These are phyloP conservation scores for Leucophenga montana DNA, from an alignment of 2,888 invertebrate genomes.

Conservation along the genomic window DNA sequence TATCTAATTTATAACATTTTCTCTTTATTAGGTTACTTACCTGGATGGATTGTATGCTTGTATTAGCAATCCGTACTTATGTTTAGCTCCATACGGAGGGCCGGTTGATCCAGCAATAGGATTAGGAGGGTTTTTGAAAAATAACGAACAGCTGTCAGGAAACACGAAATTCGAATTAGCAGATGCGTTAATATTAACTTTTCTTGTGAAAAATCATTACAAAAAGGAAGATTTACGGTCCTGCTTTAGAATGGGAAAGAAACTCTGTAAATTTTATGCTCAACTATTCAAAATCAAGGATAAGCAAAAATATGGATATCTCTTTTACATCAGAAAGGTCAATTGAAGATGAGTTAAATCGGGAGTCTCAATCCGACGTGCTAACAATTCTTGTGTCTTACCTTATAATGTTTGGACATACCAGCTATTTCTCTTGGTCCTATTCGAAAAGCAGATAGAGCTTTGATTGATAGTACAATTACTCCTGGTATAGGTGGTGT, in stretches of 20 bases:
- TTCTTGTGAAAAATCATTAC: slow-evolving; percentile 91
- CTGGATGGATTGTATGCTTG: slow-evolving; percentile 84
- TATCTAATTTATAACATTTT: slow-evolving; percentile 29
- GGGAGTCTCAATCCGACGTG: slow-evolving; percentile 94
- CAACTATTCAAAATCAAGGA: slow-evolving; percentile 80
- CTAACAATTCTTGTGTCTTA: slow-evolving; percentile 94
- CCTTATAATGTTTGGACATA: slow-evolving; percentile 97
- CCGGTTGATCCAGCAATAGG: slow-evolving; percentile 94
- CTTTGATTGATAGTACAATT: slow-evolving; percentile 94
- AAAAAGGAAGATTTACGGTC: slow-evolving; percentile 81
- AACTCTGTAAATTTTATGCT: slow-evolving; percentile 86
- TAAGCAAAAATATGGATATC: slow-evolving; percentile 84
- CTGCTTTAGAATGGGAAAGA: slow-evolving; percentile 89
- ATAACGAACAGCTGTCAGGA: slow-evolving; percentile 78
- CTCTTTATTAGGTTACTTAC: slow-evolving; percentile 76
- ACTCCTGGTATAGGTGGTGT: slow-evolving; percentile 97
- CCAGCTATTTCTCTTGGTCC: slow-evolving; percentile 94
- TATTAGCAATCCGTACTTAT: slow-evolving; percentile 81
- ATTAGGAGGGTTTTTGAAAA: slow-evolving; percentile 88
- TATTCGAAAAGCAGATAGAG: slow-evolving; percentile 81
- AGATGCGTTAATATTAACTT: slow-evolving; percentile 89
- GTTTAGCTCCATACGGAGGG: slow-evolving; percentile 91
- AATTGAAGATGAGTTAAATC: slow-evolving; percentile 94
- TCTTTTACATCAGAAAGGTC: slow-evolving; percentile 93
- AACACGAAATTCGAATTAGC: slow-evolving; percentile 83